These are phyloP conservation scores for Acleris literana DNA, from an alignment of 2,888 invertebrate species.

Conservation along the genomic window DNA sequence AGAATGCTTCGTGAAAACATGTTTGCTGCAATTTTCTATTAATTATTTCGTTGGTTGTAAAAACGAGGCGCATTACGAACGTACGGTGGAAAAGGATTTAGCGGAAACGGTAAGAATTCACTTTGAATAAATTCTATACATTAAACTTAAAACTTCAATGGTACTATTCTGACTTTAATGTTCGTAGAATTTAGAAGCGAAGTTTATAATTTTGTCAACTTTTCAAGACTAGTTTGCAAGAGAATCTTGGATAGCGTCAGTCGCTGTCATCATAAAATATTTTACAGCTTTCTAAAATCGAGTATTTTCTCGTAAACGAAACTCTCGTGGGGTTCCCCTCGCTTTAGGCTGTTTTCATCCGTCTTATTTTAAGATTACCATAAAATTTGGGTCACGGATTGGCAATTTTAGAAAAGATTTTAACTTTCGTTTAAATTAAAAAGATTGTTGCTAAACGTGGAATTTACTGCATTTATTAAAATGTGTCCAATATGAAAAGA, in stretches of 20 bases:
- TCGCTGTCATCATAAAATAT: constrained; percentile 54
- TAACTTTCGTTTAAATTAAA: background rate
- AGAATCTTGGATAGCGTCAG: constrained; percentile 39
- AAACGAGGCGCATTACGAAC: too few species aligned
- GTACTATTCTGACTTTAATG: too few species aligned
- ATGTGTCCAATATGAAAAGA: too few species aligned
- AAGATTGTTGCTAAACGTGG: background rate
- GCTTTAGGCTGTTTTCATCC: constrained; percentile 33
- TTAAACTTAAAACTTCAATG: too few species aligned
- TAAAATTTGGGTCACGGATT: constrained; percentile 16
- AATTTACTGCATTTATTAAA: too few species aligned
- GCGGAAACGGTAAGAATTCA: too few species aligned
- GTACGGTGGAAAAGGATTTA: too few species aligned
- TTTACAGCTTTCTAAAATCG: constrained; percentile 59
- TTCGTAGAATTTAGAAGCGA: background rate
- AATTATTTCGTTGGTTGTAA: background rate
- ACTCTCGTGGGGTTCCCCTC: constrained; percentile 51
- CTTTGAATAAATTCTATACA: too few species aligned
- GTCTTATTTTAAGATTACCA: constrained; percentile 20
- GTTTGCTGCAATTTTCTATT: constrained; percentile 3
- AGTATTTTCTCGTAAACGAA: constrained; percentile 55
- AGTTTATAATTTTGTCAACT: constrained; percentile 14
- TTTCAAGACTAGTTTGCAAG: constrained; percentile 15
- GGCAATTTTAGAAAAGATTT: constrained; percentile 12
- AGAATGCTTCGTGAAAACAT: constrained; percentile 2